Conservation (phyloP, 2,888 invertebrate genomes). For the Thymelicus lineola region DNA sequence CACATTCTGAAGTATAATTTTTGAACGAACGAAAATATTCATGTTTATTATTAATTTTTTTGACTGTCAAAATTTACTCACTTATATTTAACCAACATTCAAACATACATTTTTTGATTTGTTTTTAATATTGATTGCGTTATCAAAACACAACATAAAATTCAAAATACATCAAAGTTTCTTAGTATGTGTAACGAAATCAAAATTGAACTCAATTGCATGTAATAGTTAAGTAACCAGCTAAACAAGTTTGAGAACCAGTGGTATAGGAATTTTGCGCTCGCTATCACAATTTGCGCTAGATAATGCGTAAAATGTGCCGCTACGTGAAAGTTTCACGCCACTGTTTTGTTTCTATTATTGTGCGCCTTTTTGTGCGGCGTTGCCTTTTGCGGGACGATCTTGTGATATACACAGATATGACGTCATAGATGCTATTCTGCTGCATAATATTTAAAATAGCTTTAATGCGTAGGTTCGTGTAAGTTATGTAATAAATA, state of each 20-base stretch:
- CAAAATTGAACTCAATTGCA: too few species aligned
- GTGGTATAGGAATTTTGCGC: slow-evolving; percentile 50
- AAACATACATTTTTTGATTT: too few species aligned
- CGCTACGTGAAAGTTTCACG: slow-evolving; percentile 61
- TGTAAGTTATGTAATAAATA: slow-evolving; percentile 38
- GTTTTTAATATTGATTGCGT: too few species aligned
- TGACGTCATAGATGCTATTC: slow-evolving; percentile 35
- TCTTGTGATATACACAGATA: slow-evolving; percentile 54
- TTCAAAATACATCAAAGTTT: too few species aligned
- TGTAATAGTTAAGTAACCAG: too few species aligned
- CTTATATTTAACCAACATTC: too few species aligned
- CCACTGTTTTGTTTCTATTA: slow-evolving; percentile 65
- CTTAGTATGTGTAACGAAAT: too few species aligned
- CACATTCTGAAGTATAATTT: background rate
- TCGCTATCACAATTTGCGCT: slow-evolving; percentile 54
- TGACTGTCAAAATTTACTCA: too few species aligned
- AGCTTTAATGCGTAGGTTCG: slow-evolving; percentile 25
- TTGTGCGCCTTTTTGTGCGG: slow-evolving; percentile 59
- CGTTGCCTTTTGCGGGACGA: slow-evolving; percentile 54
- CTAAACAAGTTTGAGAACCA: slow-evolving; percentile 13
- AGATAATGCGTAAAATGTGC: slow-evolving; percentile 62
- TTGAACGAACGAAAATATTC: background rate
- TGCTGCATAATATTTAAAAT: slow-evolving; percentile 20
- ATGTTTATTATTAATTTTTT: too few species aligned
- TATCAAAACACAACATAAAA: too few species aligned